These are phyloP conservation scores for Bruchidius siliquastri DNA, from an alignment of 2,888 invertebrate species.

Conservation along the genomic window DNA sequence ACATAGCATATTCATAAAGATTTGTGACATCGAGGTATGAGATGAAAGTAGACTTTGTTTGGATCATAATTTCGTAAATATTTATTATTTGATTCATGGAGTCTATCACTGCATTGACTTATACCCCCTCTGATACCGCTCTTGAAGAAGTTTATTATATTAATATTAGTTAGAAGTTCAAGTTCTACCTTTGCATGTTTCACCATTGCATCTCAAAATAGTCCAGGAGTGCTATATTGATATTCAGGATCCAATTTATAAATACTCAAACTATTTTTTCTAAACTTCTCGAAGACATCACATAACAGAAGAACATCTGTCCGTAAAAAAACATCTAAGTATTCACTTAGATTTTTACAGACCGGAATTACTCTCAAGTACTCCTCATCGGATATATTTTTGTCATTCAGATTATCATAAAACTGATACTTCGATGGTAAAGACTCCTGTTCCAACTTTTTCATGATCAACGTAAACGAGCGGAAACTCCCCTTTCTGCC, in stretches of 20 bases:
- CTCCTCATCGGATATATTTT: conserved; percentile 1
- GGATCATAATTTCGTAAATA: conserved; percentile 5
- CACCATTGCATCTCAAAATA: conserved; percentile 37
- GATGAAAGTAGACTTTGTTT: conserved; percentile 2
- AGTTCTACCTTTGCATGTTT: conserved; percentile 32
- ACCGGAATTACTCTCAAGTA: not conserved
- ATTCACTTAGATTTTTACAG: conserved; percentile 1
- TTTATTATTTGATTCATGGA: conserved; percentile 3
- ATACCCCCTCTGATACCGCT: conserved; percentile 11
- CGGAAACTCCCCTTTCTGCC: not conserved
- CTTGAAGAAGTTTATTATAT: conserved; percentile 10
- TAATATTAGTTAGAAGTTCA: conserved; percentile 34
- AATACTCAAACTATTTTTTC: not conserved
- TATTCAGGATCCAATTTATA: conserved; percentile 23
- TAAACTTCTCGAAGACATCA: conserved; percentile 3
- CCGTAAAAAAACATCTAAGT: conserved; percentile 1
- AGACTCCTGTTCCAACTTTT: no score
- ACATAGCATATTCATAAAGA: conserved; percentile 5
- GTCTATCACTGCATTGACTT: conserved; percentile 7
- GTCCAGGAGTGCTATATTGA: conserved; percentile 31
- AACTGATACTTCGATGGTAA: no score
- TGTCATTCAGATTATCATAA: not conserved
- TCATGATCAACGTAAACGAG: not conserved
- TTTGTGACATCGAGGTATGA: conserved; percentile 2
- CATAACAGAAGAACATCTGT: conserved; percentile 1